phyloP scores from a whole-genome alignment of 1,140 invertebrate species.

The Rhagoletis pomonella region DNA sequence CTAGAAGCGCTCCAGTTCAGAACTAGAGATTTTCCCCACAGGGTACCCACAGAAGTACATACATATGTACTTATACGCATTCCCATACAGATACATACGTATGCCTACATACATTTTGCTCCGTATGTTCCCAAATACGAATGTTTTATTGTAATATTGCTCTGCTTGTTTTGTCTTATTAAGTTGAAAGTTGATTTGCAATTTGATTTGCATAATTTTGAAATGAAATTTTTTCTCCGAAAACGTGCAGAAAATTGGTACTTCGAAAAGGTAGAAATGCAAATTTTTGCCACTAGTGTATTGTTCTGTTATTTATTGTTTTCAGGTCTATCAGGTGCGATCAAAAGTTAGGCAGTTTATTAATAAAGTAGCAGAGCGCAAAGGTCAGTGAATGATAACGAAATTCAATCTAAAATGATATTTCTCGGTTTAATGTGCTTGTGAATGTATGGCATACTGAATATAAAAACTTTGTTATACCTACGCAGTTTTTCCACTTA shows the following conservation, averaged over 20 bases:
- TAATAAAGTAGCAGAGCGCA: neutral
- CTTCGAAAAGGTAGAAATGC: neutral
- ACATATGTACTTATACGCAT: neutral
- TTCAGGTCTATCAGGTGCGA: neutral
- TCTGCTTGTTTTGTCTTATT: constrained; percentile 25
- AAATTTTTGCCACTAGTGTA: neutral
- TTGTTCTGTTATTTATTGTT: constrained; percentile 6
- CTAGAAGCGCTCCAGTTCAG: no score
- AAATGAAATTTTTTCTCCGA: neutral
- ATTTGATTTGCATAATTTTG: constrained; percentile 40
- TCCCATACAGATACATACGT: neutral
- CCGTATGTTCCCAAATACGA: neutral
- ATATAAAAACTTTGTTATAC: no score
- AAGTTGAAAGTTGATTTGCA: constrained; percentile 49
- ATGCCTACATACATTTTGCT: neutral
- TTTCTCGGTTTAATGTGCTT: no score
- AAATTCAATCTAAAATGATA: neutral
- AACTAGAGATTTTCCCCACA: no score
- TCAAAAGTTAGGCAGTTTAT: neutral
- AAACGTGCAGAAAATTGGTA: neutral
- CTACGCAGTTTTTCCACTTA: no score
- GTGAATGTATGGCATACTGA: no score
- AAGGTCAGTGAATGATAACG: neutral
- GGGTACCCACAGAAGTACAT: no score
- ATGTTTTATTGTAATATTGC: neutral